Evolutionary conservation across 2,888 invertebrate genomes (phyloP), one percentile per base, ranked within the genome.

Genomic region (Listrodromus nycthemerus): DNA sequence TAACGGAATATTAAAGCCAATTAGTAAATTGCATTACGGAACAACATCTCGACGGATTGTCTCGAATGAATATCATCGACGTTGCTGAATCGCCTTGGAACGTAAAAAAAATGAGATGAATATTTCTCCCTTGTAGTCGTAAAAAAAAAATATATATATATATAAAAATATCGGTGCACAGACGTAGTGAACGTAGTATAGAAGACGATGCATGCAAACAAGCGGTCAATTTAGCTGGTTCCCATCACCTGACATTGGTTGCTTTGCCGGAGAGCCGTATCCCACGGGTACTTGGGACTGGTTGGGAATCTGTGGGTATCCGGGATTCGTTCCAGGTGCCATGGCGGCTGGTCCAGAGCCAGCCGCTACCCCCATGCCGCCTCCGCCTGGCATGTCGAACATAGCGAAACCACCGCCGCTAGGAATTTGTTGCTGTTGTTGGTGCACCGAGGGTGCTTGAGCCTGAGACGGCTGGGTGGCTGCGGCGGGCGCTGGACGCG

Each of bases 201-300:
- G 63, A 84, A 82, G 66, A 75, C 84, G 78, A 80, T 84, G 67
- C 83, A 86, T 83, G 86, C 78, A 86, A 88, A 89, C 89, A 91
- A 90, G 90, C 89, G 89, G 91, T 90, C 89, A 92, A 93, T 92
- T 91, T 89, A 87, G 88, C 86, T 88, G 85, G 87, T 88, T 91
- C 91, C 92, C 91, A 89, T 93, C 95, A 94, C 94, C 94, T 95
- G 94, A 88, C 90, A 93, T 91, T 86, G 93, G 93, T 91, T 94
- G 94, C 90, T 94, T 94, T 88, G 94, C 94, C 89, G 94, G 94
- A 87, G 94, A 94, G 89, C 94, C 94, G 90, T 91, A 93, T 90
- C 93, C 93, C 86, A 91, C 87, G 82, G 92, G 89, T 84, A 91
- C 88, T 91, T 93, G 92, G 89, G 89, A 89, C 84, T 91, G 92